Conservation (phyloP, 2,797 vertebrate genomes). For the Natrix natrix region DNA sequence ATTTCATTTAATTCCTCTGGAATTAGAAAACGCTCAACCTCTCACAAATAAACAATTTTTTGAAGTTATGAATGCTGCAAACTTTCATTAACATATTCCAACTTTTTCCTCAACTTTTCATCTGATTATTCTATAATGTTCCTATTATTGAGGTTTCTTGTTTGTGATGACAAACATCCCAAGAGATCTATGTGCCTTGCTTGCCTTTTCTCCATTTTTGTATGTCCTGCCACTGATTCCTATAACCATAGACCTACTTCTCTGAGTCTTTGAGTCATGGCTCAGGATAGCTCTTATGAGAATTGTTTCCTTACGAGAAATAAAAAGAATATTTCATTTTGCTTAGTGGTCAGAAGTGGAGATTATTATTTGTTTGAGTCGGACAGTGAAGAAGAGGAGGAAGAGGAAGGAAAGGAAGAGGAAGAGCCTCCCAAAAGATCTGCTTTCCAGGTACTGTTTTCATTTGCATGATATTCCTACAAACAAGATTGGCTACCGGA, state of each 20-base stretch:
- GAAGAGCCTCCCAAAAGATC: slow-evolving; percentile 88
- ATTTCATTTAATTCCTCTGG: slow-evolving; percentile 37
- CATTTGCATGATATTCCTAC: neutral
- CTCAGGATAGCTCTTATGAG: slow-evolving; percentile 42
- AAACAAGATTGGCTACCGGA: neutral
- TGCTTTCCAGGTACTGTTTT: slow-evolving; percentile 81
- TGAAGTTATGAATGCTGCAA: slow-evolving; percentile 36
- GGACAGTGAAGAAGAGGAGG: slow-evolving; percentile 97
- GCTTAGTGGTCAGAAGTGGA: slow-evolving; percentile 98
- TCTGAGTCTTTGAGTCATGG: slow-evolving; percentile 41
- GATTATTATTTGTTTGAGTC: slow-evolving; percentile 99
- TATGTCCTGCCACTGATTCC: slow-evolving; percentile 43
- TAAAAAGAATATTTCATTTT: slow-evolving; percentile 79
- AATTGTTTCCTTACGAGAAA: slow-evolving; percentile 53
- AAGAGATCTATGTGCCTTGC: slow-evolving; percentile 33
- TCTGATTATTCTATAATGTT: slow-evolving; percentile 27
- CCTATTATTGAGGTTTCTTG: slow-evolving; percentile 13
- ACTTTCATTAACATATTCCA: slow-evolving; percentile 7
- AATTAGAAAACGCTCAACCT: slow-evolving; percentile 35
- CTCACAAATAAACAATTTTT: slow-evolving; percentile 35
- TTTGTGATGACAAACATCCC: slow-evolving; percentile 40
- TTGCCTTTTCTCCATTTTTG: slow-evolving; percentile 49
- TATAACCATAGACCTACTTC: slow-evolving; percentile 34
- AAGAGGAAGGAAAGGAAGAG: slow-evolving; percentile 90
- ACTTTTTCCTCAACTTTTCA: slow-evolving; percentile 39